Evolutionary conservation across 2,113 vertebrate species (phyloP), one percentile per base, ranked within the genome.

Genomic region (Passer domesticus): DNA sequence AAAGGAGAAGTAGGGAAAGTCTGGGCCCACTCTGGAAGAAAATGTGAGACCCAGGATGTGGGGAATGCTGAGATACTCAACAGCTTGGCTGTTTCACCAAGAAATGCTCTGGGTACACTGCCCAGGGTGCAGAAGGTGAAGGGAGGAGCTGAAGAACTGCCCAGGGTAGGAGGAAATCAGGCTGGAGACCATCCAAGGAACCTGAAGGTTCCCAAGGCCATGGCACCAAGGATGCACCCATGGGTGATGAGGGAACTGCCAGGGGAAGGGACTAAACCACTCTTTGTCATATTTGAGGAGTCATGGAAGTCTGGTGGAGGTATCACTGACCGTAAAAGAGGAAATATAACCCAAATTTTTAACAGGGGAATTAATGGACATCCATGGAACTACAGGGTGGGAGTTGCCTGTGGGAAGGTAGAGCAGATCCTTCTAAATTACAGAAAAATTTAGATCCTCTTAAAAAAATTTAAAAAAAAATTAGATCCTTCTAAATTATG

Each of bases 341-440:
- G 22, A 59, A 39, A 28, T 13, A 14, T 8, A 24, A 21, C 7
- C 13, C 19, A 4, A 13, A 10, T 44, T 52, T 82, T 46, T 12
- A 59, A 28, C 1, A 10, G 7, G 2, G 10, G 7, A 80, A 16
- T 73, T 27, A 74, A 81, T 23, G 15, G 44, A 80, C 11, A 56
- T 1, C 6, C 21, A 18, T 3, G 10, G 31, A 73, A 9, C 9
- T 15, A 8, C 3, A 13, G 35, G 17, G 19, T 1, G 1, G 46
- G 30, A 0, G 0, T 10, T 7, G 15, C 15, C 41, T 15, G 13
- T 15, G 25, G 20, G 50, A 25, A 25, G 35, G 30, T 2, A 10
- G 20, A 70, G 41, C 47, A 79, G 75, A 58, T 50, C 35, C 25
- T 64, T 47, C 35, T 24, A 35, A 59, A 35, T 24, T 35, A 35